A percentile compares a stretch with the other conserved stretches of the same genome.
These are phyloP conservation scores for Nudaria mundana DNA, from an alignment of 2,888 invertebrate species.

Conservation along the genomic window DNA sequence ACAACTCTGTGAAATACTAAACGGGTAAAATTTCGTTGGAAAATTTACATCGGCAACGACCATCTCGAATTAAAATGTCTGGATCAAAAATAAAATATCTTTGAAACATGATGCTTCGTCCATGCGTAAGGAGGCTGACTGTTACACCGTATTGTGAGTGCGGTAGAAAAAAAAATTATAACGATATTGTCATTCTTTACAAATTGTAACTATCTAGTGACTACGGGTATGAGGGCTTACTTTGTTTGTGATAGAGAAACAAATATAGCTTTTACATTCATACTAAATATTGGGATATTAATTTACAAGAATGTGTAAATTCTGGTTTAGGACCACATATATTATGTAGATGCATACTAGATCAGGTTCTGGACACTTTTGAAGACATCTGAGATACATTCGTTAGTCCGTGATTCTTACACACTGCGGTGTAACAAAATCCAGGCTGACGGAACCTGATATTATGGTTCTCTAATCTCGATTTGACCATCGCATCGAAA, in stretches of 20 bases:
- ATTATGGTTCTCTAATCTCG: slow-evolving; percentile 48
- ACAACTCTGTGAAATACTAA: slow-evolving; percentile 31
- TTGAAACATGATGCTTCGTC: slow-evolving; percentile 21
- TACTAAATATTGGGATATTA: too few relatives aligned
- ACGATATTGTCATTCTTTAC: too few relatives aligned
- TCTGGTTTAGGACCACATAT: too few relatives aligned
- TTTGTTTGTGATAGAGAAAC: too few relatives aligned
- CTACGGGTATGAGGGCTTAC: too few relatives aligned
- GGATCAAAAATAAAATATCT: slow-evolving; percentile 27
- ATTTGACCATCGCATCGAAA: slow-evolving; percentile 45
- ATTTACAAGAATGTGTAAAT: too few relatives aligned
- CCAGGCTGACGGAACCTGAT: slow-evolving; percentile 34
- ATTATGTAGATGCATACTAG: too few relatives aligned
- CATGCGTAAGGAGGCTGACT: slow-evolving; percentile 4
- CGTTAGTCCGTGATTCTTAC: too few relatives aligned
- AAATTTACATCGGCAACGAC: slow-evolving; percentile 28
- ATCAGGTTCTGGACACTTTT: too few relatives aligned
- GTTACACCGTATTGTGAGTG: slow-evolving; percentile 27
- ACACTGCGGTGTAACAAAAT: slow-evolving; percentile 39
- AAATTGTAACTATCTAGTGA: too few relatives aligned
- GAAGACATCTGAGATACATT: too few relatives aligned
- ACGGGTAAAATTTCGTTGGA: slow-evolving; percentile 24
- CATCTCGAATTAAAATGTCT: slow-evolving; percentile 20
- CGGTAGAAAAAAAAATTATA: not conserved
- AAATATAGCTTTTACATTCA: too few relatives aligned